A percentile compares a stretch with the other conserved stretches of the same genome.
Conservation (phyloP, 2,797 vertebrate species). For the Ambastaia sidthimunki region DNA sequence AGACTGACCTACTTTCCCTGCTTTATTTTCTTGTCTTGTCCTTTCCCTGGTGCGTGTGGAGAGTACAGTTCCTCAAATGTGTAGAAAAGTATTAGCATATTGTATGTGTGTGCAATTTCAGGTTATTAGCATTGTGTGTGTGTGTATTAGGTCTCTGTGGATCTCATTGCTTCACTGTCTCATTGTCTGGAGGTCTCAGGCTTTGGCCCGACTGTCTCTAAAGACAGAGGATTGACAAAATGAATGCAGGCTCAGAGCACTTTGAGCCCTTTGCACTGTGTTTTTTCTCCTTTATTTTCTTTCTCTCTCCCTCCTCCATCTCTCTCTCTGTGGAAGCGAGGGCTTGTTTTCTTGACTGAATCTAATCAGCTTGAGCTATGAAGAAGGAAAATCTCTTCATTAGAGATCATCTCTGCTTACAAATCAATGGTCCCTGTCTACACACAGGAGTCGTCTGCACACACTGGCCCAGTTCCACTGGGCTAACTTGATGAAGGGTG, state of each 20-base stretch:
- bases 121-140: constrained; percentile 17
- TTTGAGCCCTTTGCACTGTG: constrained; percentile 18
- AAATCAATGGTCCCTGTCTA: constrained; percentile 56
- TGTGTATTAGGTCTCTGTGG: constrained; percentile 16
- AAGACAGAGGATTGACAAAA: constrained; percentile 23
- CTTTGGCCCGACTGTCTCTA: constrained; percentile 42
- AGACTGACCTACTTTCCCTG: constrained; percentile 67
- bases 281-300: constrained; percentile 27
- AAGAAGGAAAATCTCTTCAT: constrained; percentile 61
- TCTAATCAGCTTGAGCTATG: constrained; percentile 57
- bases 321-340: constrained; percentile 36
- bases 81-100: constrained; percentile 54
- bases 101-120: constrained; percentile 34
- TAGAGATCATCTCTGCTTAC: constrained; percentile 56
- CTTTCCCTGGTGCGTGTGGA: constrained; percentile 26
- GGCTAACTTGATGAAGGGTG: neutral
- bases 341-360: constrained; percentile 53
- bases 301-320: constrained; percentile 19
- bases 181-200: constrained; percentile 9
- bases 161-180: constrained; percentile 24
- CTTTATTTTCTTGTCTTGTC: constrained; percentile 58
- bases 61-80: constrained; percentile 36
- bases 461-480: constrained; percentile 40
- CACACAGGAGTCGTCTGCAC: constrained; percentile 35
- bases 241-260: constrained; percentile 22